A percentile compares a stretch with the other conserved stretches of the same genome.
Evolutionary conservation across 1,140 invertebrate species (phyloP).

Genomic region (Penaeus chinensis): DNA sequence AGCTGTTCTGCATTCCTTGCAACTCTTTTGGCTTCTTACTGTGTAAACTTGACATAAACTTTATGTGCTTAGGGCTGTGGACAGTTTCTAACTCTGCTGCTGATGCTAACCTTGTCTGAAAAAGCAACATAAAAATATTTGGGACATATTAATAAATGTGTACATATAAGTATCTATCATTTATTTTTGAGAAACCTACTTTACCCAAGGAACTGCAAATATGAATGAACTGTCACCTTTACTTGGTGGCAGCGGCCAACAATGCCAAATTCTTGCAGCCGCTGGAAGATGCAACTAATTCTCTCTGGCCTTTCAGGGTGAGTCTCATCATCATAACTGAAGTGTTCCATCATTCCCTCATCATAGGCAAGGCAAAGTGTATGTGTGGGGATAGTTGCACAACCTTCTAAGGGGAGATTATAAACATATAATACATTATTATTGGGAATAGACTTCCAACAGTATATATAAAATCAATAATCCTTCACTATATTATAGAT

Average conservation of each 20-base stretch:
- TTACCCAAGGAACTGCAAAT: conserved; percentile 34
- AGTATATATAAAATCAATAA: too few relatives aligned
- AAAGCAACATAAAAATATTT: neutral
- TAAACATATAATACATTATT: neutral
- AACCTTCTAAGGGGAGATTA: neutral
- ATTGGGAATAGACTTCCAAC: too few relatives aligned
- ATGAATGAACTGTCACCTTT: conserved; percentile 19
- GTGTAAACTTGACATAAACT: conserved; percentile 72
- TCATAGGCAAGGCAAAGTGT: conserved; percentile 43
- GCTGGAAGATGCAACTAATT: conserved; percentile 51
- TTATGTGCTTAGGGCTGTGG: conserved; percentile 76
- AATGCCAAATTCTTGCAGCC: conserved; percentile 53
- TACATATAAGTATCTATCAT: neutral
- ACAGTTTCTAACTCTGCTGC: conserved; percentile 77
- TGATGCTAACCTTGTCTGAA: conserved; percentile 73
- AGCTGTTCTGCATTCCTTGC: conserved; percentile 72
- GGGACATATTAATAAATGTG: conserved; percentile 33
- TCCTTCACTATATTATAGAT: too few relatives aligned
- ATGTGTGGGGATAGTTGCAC: neutral
- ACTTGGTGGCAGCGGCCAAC: conserved; percentile 39
- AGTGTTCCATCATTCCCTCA: conserved; percentile 41
- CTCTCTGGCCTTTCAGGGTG: conserved; percentile 61
- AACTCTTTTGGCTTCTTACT: conserved; percentile 72
- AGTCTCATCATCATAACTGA: conserved; percentile 22
- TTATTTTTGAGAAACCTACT: neutral